These are phyloP conservation scores for Sebastes reedi DNA, from an alignment of 2,797 vertebrate species.

Conservation along the genomic window DNA sequence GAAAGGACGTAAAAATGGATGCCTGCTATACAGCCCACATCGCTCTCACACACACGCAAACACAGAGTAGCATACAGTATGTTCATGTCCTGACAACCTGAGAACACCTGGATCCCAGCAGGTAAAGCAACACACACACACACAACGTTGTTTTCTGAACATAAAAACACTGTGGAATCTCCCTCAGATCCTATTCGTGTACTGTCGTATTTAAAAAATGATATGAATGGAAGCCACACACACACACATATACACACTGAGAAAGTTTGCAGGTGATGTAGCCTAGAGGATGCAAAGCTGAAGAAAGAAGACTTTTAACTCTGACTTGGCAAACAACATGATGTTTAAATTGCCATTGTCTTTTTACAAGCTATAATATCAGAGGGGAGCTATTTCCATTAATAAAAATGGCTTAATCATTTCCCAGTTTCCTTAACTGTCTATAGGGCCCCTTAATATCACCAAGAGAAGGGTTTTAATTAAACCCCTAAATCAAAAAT, in stretches of 20 bases:
- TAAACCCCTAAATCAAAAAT: neutral
- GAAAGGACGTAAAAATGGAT: conserved; percentile 60
- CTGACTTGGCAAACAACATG: neutral
- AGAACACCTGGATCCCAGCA: conserved; percentile 57
- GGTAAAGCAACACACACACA: conserved; percentile 6
- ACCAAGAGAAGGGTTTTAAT: neutral
- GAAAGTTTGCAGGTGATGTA: neutral
- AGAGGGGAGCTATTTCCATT: neutral
- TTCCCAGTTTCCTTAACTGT: neutral
- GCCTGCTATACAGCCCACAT: conserved; percentile 21
- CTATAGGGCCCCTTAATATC: neutral
- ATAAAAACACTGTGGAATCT: neutral
- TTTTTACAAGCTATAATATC: neutral
- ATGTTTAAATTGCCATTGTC: neutral
- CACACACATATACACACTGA: neutral
- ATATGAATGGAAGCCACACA: neutral
- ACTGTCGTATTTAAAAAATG: neutral
- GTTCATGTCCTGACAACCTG: conserved; percentile 19
- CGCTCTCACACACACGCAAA: conserved; percentile 5
- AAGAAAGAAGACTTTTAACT: no score
- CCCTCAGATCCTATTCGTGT: neutral
- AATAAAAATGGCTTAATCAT: neutral
- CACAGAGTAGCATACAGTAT: neutral
- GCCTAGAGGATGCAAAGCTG: neutral
- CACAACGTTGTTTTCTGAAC: neutral